Conservation (phyloP, 2,113 vertebrate species). For the Bambusicola thoracicus region DNA sequence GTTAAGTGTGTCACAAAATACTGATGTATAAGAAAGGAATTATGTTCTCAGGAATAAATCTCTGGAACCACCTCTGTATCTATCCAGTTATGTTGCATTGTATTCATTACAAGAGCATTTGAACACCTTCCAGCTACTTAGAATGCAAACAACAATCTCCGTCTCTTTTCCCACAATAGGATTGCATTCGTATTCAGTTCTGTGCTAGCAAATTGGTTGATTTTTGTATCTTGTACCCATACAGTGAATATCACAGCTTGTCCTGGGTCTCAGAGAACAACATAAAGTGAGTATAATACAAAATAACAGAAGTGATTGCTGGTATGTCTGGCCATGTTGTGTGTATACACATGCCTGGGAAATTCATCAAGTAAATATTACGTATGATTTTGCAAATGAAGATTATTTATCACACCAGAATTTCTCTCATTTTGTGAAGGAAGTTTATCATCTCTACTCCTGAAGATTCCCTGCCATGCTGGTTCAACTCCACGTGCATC, state of each 20-base stretch:
- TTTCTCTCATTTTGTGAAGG: conserved; percentile 29
- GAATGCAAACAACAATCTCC: background rate
- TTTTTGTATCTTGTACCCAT: background rate
- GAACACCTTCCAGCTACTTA: conserved; percentile 24
- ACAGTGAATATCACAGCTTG: background rate
- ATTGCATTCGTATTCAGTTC: background rate
- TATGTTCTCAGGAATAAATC: conserved; percentile 24
- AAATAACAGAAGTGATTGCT: background rate
- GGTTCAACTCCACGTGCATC: background rate
- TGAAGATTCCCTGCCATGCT: conserved; percentile 4
- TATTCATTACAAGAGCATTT: conserved; percentile 11
- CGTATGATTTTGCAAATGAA: conserved; percentile 11
- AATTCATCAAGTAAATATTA: background rate
- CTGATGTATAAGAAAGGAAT: background rate
- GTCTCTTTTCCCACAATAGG: background rate
- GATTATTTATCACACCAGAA: conserved; percentile 12
- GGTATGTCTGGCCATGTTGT: background rate
- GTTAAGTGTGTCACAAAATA: background rate
- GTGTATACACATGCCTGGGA: background rate
- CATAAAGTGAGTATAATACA: background rate
- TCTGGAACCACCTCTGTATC: conserved; percentile 3
- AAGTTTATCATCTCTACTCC: conserved; percentile 1
- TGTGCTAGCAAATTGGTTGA: background rate
- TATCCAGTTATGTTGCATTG: background rate
- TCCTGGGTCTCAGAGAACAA: background rate